A percentile compares a stretch with the other conserved stretches of the same genome.
These are phyloP conservation scores for Melangyna quadrimaculata DNA, from an alignment of 2,888 invertebrate species.

Conservation along the genomic window DNA sequence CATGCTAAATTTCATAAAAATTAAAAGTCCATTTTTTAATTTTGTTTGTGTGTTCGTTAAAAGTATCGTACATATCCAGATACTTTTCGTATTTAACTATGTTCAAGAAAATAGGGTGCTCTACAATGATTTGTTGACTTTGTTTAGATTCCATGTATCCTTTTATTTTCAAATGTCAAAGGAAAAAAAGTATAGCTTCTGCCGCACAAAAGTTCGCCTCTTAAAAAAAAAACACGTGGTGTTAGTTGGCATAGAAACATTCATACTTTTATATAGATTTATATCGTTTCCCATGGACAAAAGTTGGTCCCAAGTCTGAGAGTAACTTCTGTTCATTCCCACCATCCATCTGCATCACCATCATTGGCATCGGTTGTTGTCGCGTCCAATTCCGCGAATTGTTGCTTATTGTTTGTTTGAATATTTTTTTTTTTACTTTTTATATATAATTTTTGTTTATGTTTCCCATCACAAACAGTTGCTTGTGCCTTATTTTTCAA, in stretches of 20 bases:
- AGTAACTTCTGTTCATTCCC: slow-evolving; percentile 48
- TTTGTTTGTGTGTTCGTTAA: no score
- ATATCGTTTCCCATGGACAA: slow-evolving; percentile 36
- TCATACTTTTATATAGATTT: slow-evolving; percentile 2
- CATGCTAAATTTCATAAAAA: no score
- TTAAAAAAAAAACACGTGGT: slow-evolving; percentile 2
- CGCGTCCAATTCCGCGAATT: slow-evolving; percentile 45
- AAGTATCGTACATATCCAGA: no score
- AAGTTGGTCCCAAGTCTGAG: slow-evolving; percentile 34
- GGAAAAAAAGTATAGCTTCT: not conserved
- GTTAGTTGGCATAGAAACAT: not conserved
- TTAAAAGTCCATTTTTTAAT: no score
- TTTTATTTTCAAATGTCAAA: not conserved
- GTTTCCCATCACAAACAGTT: slow-evolving; percentile 13
- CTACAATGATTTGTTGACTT: not conserved
- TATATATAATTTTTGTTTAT: not conserved
- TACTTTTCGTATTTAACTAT: no score
- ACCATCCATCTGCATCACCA: not conserved
- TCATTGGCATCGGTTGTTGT: not conserved
- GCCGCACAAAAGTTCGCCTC: not conserved
- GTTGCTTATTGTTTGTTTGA: slow-evolving; percentile 43
- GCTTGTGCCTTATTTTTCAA: not conserved
- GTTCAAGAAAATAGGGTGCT: not conserved
- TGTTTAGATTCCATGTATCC: not conserved
- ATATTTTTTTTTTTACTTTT: not conserved